phyloP scores from a whole-genome alignment of 2,888 invertebrate species.

The Balanococcus diminutus region DNA sequence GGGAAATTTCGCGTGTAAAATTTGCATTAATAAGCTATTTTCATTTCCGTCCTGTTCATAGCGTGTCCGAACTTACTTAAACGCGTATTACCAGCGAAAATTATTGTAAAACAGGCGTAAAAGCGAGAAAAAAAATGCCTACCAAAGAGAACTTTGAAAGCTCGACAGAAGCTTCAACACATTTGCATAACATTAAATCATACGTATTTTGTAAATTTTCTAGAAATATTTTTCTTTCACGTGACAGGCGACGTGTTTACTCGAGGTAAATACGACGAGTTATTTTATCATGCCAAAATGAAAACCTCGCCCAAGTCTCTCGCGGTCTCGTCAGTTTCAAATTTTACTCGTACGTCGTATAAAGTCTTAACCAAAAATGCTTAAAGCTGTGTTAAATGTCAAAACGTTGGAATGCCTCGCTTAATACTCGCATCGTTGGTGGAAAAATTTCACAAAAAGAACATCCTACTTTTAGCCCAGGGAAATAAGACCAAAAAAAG shows the following conservation, averaged over 20 bases:
- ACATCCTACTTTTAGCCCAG: too few relatives aligned
- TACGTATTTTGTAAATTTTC: constrained; percentile 1
- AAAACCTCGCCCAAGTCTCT: too few relatives aligned
- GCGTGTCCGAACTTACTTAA: constrained; percentile 37
- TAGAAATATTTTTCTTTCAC: constrained; percentile 20
- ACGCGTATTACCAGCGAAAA: neutral
- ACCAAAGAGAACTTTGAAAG: neutral
- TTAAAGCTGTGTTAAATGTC: neutral
- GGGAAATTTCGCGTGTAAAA: constrained; percentile 40
- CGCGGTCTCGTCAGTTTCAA: neutral
- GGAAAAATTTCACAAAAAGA: neutral
- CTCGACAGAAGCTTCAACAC: constrained; percentile 16
- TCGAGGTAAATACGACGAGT: neutral
- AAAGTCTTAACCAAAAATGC: neutral
- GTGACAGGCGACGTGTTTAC: neutral
- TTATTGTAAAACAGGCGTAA: constrained; percentile 20
- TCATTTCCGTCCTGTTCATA: constrained; percentile 31
- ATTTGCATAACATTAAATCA: constrained; percentile 28
- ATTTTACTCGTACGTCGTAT: neutral
- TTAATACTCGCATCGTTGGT: neutral
- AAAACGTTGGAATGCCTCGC: neutral
- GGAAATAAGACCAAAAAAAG: too few relatives aligned
- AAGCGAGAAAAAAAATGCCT: constrained; percentile 16
- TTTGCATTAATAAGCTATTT: constrained; percentile 40
- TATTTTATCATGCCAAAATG: neutral